Evolutionary conservation across 1,140 invertebrate genomes (phyloP).

Genomic region (Coboldia fuscipes): DNA sequence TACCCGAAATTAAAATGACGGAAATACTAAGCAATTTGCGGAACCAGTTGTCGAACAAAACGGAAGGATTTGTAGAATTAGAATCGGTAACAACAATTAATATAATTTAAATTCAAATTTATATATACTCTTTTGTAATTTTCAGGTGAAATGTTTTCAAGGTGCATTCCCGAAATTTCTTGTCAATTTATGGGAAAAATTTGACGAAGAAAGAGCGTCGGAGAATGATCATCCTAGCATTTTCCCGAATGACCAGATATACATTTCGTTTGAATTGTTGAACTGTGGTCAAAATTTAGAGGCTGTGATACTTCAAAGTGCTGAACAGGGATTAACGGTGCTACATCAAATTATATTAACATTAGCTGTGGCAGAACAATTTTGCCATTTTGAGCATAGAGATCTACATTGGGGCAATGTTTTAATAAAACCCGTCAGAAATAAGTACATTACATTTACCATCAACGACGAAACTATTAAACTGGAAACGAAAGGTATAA

Average conservation of each 20-base stretch:
- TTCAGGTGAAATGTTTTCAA: constrained; percentile 35
- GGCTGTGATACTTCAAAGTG: constrained; percentile 46
- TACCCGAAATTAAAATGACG: constrained; percentile 75
- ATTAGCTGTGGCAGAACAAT: constrained; percentile 63
- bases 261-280: constrained; percentile 58
- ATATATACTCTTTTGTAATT: no score
- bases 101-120: constrained; percentile 5
- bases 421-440: constrained; percentile 37
- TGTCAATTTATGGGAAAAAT: constrained; percentile 56
- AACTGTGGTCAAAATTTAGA: constrained; percentile 66
- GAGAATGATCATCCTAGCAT: constrained; percentile 61
- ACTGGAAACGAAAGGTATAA: constrained; percentile 25
- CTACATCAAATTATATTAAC: constrained; percentile 44
- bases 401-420: constrained; percentile 90
- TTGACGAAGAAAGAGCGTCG: constrained; percentile 41
- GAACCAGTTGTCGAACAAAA: constrained; percentile 28
- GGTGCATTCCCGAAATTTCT: constrained; percentile 53
- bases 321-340: constrained; percentile 37
- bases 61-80: constrained; percentile 47
- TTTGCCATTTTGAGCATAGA: constrained; percentile 75
- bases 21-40: constrained; percentile 54
- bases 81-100: no score
- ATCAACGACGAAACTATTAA: constrained; percentile 24
- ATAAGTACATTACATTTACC: constrained; percentile 25
- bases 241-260: constrained; percentile 48